Evolutionary conservation across 2,888 invertebrate genomes (phyloP), one percentile per base, ranked within the genome.

Genomic region (Tachina lurida): DNA sequence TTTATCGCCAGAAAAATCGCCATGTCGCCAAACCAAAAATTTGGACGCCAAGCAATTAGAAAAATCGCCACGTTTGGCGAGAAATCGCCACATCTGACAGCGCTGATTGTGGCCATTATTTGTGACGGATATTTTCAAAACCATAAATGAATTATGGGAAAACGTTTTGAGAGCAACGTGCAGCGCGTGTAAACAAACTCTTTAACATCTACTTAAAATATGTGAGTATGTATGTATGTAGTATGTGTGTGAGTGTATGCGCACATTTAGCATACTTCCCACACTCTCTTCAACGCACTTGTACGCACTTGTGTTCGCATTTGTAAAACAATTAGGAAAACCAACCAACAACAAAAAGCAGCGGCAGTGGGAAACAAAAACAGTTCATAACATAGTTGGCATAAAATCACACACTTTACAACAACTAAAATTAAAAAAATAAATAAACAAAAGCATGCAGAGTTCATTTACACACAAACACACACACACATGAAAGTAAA

Each of bases 381-480:
- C 65, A 86, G 83, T 86, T 80, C 79, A 76, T 86, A 83, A 58
- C 83, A 83, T 86, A 86, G 79, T 86, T 86, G 86, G 83, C 83
- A 86, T 86, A 45, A 73, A 79, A 41, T 84, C 74, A 84, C 79
- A 84, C 47, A 47, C 47, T 19, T 52, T 52, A 58, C 17, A 70
- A 60, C 8, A 62, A 76, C n/a, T 62, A 63, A 19, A 43, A 49
- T 17, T 56, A 45, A 54, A 19, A 52, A 45, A 22, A 22, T 22
- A 52, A 74, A 74, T 45, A 63, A 76, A 67, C 39, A 43, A 15
- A 52, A 52, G 13, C 49, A 43, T 77, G 12, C 65, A 71, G n/a
- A 74, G 73, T 84, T 78, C 65, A 84, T 78, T 78, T 84, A 73
- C 73, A 71, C 17, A 39, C 60, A 54, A 3, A 54, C 22, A 71